Conservation (phyloP, 2,113 vertebrate genomes). For the Corythornis cristatus region DNA sequence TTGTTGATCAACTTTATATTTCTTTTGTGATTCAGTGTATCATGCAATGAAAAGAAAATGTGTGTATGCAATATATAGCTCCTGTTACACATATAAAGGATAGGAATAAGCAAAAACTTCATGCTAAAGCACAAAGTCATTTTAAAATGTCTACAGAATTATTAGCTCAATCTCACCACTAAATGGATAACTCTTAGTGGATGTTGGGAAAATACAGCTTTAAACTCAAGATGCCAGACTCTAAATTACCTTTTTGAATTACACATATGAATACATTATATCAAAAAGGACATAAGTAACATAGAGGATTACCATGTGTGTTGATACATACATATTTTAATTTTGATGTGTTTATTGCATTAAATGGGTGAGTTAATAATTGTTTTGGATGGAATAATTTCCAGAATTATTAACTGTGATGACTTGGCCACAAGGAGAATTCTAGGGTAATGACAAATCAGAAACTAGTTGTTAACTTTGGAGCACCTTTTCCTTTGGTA, state of each 20-base stretch:
- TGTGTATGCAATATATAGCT: conserved; percentile 65
- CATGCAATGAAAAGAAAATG: conserved; percentile 59
- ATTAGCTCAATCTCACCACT: conserved; percentile 70
- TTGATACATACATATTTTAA: conserved; percentile 31
- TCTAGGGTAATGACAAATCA: conserved; percentile 1
- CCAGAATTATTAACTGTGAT: not conserved
- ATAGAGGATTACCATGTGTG: conserved; percentile 65
- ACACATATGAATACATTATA: conserved; percentile 73
- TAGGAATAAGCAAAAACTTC: conserved; percentile 63
- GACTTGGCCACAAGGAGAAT: conserved; percentile 57
- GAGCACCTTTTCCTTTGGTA: not conserved
- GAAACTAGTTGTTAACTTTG: not conserved
- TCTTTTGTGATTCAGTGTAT: conserved; percentile 68
- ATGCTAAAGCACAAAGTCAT: conserved; percentile 49
- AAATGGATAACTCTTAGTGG: conserved; percentile 72
- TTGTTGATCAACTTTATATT: conserved; percentile 71
- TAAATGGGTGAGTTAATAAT: conserved; percentile 58
- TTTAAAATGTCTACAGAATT: conserved; percentile 66
- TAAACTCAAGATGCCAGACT: conserved; percentile 72
- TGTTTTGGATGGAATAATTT: conserved; percentile 56
- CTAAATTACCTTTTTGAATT: conserved; percentile 76
- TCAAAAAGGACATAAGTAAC: conserved; percentile 72
- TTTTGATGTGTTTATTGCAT: conserved; percentile 48
- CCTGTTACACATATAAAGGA: conserved; percentile 62
- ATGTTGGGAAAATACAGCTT: conserved; percentile 72